Base-by-base conservation (phyloP, 2,113 vertebrate species). In the Carassius auratus region DNA sequence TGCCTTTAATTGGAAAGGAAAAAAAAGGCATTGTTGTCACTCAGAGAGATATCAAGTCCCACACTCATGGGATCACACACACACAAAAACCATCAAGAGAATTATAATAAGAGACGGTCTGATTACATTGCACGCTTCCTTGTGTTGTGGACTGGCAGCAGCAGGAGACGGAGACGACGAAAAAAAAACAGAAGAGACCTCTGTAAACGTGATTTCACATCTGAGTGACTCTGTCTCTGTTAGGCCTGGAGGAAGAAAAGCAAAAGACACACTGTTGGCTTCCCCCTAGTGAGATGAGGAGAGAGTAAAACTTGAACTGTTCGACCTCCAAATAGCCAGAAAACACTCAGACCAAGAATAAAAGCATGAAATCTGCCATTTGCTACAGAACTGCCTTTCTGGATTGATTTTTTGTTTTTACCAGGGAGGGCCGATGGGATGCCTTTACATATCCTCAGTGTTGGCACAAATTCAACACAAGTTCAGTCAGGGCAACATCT, bases 141-240 rank as follows among this genome's bases (percentile, higher is more conserved):
- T 48, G 19, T 68, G 62, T 52, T 21, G 81, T 52, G 78, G 74
- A 82, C 77, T 77, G 73, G 38, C 42, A 68, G 76, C 19, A 59
- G 64, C 52, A 33, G 79, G 45, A 76, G 61, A 21, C 9, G n/a
- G 59, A 81, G 81, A 78, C 5, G 23, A 45, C 23, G 9, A 75
- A 36, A 19, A 82, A 84, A 75, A 82, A 84, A 75, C 81, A 55
- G 61, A 74, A 55, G 59, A 83, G 38, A 76, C 86, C 61, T 89
- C 77, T 42, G 66, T 87, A 86, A 89, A 87, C 57, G 85, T 88
- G 90, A 90, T 92, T 93, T 93, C 89, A 88, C 91, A 91, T 92
- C 80, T 88, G 89, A 89, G 82, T 90, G 86, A 87, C 45, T 90
- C 85, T 71, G 78, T 85, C 76, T 86, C 75, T 48, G 84, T 86